Evolutionary conservation across 1,140 invertebrate species (phyloP).

Genomic region (Drosophila pachea): DNA sequence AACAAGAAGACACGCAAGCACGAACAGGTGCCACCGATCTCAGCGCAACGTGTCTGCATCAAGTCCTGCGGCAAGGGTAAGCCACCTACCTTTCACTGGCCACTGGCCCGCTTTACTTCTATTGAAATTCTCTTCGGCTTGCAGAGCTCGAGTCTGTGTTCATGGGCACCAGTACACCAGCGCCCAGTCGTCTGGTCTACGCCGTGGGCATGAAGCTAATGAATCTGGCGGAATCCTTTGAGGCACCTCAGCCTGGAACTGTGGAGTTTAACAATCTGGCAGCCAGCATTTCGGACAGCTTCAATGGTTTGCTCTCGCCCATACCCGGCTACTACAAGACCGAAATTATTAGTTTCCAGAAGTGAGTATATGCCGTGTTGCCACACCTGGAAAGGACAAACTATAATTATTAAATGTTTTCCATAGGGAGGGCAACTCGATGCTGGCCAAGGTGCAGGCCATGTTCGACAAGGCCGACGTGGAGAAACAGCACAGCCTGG

Average conservation of each 20-base stretch:
- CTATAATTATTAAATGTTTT: not conserved
- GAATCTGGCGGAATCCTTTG: conserved; percentile 87
- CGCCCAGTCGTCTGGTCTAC: conserved; percentile 84
- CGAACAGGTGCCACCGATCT: conserved; percentile 86
- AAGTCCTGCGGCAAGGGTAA: conserved; percentile 86
- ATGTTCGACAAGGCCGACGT: conserved; percentile 84
- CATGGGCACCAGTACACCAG: conserved; percentile 81
- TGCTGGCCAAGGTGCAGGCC: conserved; percentile 84
- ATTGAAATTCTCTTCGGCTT: not conserved
- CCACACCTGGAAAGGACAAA: not conserved
- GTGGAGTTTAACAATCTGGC: conserved; percentile 87
- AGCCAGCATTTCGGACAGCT: conserved; percentile 83
- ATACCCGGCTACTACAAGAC: conserved; percentile 87
- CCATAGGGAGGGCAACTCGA: conserved; percentile 80
- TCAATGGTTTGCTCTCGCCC: conserved; percentile 82
- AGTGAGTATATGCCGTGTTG: conserved; percentile 80
- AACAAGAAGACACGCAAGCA: conserved; percentile 94
- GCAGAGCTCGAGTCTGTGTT: conserved; percentile 80
- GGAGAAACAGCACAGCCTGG: conserved; percentile 80
- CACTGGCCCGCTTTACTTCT: no score
- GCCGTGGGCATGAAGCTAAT: conserved; percentile 86
- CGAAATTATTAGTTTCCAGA: conserved; percentile 84
- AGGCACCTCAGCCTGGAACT: conserved; percentile 84
- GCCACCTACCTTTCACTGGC: not conserved
- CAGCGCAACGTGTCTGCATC: conserved; percentile 90